phyloP scores from a whole-genome alignment of 2,113 vertebrate species.

The Murina feae region DNA sequence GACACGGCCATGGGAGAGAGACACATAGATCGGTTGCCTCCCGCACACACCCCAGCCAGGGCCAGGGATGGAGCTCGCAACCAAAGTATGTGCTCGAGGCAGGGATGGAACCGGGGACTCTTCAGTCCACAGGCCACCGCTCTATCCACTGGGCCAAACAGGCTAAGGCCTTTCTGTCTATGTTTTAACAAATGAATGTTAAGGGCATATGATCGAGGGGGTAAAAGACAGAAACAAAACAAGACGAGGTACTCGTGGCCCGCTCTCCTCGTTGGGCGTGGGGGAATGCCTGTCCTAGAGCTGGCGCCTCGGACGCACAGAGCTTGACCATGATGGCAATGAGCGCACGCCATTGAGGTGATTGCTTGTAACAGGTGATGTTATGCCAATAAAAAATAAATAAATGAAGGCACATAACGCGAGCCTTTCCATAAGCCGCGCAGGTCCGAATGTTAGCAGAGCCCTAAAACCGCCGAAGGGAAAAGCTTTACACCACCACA shows the following conservation, averaged over 20 bases:
- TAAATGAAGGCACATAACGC: neutral
- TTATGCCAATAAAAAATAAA: neutral
- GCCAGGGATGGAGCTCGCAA: too few relatives aligned
- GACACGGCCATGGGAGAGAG: too few relatives aligned
- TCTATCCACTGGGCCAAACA: too few relatives aligned
- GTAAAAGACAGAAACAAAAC: neutral
- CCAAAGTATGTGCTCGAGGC: too few relatives aligned
- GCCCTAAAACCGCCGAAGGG: neutral
- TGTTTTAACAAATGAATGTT: neutral
- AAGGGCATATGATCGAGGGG: neutral
- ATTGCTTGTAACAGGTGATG: neutral
- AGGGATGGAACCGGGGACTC: too few relatives aligned
- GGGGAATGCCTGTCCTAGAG: fast-evolving
- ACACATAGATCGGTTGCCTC: too few relatives aligned
- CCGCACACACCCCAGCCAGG: too few relatives aligned
- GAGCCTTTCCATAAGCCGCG: neutral
- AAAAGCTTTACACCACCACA: neutral
- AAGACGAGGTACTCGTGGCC: neutral
- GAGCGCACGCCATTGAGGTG: fast-evolving
- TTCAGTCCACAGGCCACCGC: too few relatives aligned
- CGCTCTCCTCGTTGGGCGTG: neutral
- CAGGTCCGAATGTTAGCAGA: neutral
- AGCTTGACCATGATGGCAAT: too few relatives aligned
- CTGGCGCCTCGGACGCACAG: neutral
- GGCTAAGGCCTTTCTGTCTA: neutral